Percentiles rank a stretch among this genome's conserved stretches.
Conservation (phyloP, 2,888 invertebrate genomes). For the Microplitis deprimator region DNA sequence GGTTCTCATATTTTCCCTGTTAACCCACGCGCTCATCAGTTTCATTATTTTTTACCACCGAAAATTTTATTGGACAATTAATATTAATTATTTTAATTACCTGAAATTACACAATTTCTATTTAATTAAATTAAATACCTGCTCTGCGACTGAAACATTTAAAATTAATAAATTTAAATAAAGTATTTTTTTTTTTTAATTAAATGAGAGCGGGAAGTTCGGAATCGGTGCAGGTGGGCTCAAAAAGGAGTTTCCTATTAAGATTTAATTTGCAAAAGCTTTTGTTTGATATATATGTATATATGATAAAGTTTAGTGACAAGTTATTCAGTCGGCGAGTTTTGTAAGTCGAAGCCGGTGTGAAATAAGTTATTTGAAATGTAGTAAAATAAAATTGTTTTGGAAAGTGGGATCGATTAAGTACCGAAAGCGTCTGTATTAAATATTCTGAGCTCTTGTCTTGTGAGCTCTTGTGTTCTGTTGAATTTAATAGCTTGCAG, state of each 20-base stretch:
- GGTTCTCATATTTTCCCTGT: conserved; percentile 55
- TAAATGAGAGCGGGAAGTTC: too few relatives aligned
- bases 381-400: not conserved
- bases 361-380: not conserved
- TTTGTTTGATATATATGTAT: not conserved
- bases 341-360: not conserved
- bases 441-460: not conserved
- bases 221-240: not conserved
- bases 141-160: too few relatives aligned
- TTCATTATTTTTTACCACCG: not conserved
- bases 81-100: too few relatives aligned
- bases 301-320: not conserved
- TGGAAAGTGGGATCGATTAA: not conserved
- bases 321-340: not conserved
- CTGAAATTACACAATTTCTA: too few relatives aligned
- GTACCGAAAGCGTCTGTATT: not conserved
- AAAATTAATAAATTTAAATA: too few relatives aligned
- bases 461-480: not conserved
- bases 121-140: too few relatives aligned
- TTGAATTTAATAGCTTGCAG: conserved; percentile 15
- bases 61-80: too few relatives aligned
- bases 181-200: too few relatives aligned
- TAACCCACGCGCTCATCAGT: not conserved
- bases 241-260: not conserved
- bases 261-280: not conserved